A percentile compares a stretch with the other conserved stretches of the same genome.
phyloP scores from a whole-genome alignment of 2,888 invertebrate genomes.

The Drosophila niveifrons region DNA sequence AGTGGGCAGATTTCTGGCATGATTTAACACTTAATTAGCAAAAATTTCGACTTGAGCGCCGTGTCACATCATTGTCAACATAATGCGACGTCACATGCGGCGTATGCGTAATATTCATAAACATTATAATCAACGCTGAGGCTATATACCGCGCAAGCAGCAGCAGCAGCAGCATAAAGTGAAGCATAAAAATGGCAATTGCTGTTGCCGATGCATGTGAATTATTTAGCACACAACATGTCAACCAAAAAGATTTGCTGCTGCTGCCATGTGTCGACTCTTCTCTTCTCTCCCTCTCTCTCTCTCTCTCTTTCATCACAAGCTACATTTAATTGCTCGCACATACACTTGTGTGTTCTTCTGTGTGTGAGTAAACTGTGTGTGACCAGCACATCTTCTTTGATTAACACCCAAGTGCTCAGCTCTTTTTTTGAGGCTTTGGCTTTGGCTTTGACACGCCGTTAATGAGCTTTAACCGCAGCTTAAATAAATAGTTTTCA shows the following conservation, averaged over 20 bases:
- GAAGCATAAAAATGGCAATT: constrained; percentile 26
- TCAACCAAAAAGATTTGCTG: constrained; percentile 20
- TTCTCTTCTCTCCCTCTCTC: neutral
- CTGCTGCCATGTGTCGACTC: constrained; percentile 23
- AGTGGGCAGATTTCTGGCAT: constrained; percentile 74
- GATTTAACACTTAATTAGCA: constrained; percentile 81
- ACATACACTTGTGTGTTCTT: neutral
- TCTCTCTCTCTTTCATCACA: constrained; percentile 1
- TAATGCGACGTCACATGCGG: constrained; percentile 48
- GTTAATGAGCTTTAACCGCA: constrained; percentile 19
- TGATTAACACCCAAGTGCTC: constrained; percentile 17
- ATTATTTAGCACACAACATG: constrained; percentile 71
- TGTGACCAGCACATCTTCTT: constrained; percentile 11
- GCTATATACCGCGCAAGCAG: neutral
- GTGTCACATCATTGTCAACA: constrained; percentile 68
- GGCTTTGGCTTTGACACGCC: constrained; percentile 2
- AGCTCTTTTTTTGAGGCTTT: neutral
- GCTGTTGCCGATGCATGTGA: constrained; percentile 46
- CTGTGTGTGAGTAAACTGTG: constrained; percentile 9
- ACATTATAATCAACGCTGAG: constrained; percentile 64
- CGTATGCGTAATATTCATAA: constrained; percentile 72
- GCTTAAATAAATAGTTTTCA: constrained; percentile 3
- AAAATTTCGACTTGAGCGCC: constrained; percentile 72
- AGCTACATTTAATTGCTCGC: constrained; percentile 2
- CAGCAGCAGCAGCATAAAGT: neutral